A percentile compares a stretch with the other conserved stretches of the same genome.
phyloP scores from a whole-genome alignment of 1,140 invertebrate genomes.

The Anastrepha obliqua region DNA sequence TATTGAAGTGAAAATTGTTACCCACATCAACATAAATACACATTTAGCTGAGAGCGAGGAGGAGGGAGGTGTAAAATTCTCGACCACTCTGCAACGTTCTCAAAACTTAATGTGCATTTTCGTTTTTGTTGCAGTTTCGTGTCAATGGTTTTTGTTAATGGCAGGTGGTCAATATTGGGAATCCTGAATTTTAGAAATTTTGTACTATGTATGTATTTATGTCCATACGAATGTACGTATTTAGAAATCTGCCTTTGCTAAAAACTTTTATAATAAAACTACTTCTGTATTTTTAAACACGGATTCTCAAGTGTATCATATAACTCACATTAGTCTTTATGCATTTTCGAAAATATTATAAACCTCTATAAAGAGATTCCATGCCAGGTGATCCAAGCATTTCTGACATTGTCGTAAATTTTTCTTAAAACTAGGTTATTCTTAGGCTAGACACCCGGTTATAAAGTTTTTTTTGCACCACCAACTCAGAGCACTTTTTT shows the following conservation, averaged over 20 bases:
- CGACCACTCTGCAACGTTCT: background rate
- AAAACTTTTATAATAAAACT: background rate
- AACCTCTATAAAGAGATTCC: no score
- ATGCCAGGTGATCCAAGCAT: no score
- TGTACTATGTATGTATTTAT: background rate
- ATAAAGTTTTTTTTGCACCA: no score
- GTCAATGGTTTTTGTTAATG: slow-evolving; percentile 44
- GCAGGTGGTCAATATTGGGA: slow-evolving; percentile 18
- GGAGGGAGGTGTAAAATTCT: background rate
- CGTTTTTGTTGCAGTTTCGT: slow-evolving; percentile 19
- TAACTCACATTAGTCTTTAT: background rate
- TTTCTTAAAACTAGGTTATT: no score
- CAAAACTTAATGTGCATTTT: slow-evolving; percentile 18
- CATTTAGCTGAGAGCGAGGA: background rate
- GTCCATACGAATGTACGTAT: background rate
- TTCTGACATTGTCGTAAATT: no score
- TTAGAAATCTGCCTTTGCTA: background rate
- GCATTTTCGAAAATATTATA: background rate
- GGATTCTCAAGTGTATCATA: no score
- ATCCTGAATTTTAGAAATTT: slow-evolving; percentile 17
- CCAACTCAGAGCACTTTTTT: no score
- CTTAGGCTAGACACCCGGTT: no score
- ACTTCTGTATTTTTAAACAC: no score
- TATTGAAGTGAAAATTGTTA: slow-evolving; percentile 49
- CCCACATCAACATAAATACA: background rate